Evolutionary conservation across 2,888 invertebrate species (phyloP).

Genomic region (Drosophila mettleri): DNA sequence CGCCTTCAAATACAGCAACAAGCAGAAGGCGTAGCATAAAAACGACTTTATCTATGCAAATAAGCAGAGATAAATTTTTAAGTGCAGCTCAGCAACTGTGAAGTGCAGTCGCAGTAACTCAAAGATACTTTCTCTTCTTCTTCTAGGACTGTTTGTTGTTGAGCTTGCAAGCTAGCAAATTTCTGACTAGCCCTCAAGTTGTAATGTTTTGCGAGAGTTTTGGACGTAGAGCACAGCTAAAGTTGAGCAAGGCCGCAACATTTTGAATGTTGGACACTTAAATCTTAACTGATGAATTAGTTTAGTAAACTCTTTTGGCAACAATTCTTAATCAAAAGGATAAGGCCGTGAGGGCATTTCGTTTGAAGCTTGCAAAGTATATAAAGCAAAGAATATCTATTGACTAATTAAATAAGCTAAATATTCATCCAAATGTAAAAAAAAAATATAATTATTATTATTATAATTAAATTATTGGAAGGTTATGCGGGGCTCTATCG

Average conservation of each 20-base stretch:
- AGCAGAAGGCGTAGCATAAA: constrained; percentile 1
- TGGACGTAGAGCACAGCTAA: constrained; percentile 27
- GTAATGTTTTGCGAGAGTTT: constrained; percentile 54
- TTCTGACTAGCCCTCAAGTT: constrained; percentile 18
- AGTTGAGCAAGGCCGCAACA: constrained; percentile 34
- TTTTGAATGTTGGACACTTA: constrained; percentile 31
- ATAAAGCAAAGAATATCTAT: not conserved
- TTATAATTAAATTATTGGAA: too few relatives aligned
- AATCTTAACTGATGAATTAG: constrained; percentile 37
- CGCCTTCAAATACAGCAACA: constrained; percentile 2
- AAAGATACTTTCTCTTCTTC: constrained; percentile 28
- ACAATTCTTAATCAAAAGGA: constrained; percentile 24
- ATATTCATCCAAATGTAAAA: too few relatives aligned
- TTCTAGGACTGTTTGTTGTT: not conserved
- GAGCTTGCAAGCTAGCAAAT: constrained; percentile 16
- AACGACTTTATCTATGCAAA: constrained; percentile 40
- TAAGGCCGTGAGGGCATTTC: not conserved
- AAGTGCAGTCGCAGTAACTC: constrained; percentile 36
- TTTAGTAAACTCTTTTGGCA: constrained; percentile 24
- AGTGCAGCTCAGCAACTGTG: constrained; percentile 34
- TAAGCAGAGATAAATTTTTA: constrained; percentile 43
- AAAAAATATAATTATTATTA: too few relatives aligned
- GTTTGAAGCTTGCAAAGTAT: not conserved
- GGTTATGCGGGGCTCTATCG: too few relatives aligned
- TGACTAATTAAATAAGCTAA: too few relatives aligned